Evolutionary conservation across 2,113 vertebrate genomes (phyloP).

Genomic region (Sapayoa aenigma): DNA sequence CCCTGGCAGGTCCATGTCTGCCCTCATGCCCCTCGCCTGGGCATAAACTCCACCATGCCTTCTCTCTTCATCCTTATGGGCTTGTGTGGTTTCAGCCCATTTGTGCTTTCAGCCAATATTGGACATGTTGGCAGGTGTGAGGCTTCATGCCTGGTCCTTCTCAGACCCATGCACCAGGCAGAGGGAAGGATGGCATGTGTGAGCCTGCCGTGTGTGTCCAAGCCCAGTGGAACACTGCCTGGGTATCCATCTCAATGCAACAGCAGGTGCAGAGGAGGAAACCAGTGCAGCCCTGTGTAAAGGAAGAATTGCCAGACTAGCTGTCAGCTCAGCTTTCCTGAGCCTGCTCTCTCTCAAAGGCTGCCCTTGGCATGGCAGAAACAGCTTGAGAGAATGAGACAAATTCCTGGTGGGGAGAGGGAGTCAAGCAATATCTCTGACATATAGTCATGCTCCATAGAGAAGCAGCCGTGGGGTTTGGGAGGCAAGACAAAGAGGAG

Average conservation of each 20-base stretch:
- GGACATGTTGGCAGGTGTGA: not conserved
- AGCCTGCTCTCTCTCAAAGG: not conserved
- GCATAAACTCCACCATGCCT: not conserved
- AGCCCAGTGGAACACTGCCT: not conserved
- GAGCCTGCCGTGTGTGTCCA: not conserved
- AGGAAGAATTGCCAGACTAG: not conserved
- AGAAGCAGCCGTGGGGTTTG: not conserved
- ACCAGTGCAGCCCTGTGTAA: not conserved
- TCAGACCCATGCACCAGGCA: not conserved
- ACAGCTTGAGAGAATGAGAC: not conserved
- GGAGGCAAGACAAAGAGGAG: not conserved
- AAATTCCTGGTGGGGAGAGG: not conserved
- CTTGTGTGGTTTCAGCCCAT: not conserved
- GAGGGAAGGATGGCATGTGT: not conserved
- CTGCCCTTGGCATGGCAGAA: not conserved
- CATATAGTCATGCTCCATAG: fast-evolving
- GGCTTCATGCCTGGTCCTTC: not conserved
- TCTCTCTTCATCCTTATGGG: not conserved
- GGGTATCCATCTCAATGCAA: not conserved
- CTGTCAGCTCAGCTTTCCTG: not conserved
- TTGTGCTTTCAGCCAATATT: not conserved
- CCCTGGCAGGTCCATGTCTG: no score
- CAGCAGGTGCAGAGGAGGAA: not conserved
- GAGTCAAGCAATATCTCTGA: fast-evolving
- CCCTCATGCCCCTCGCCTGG: not conserved